Conservation (phyloP, 2,888 invertebrate genomes). For the Gandaritis pyraliata region DNA sequence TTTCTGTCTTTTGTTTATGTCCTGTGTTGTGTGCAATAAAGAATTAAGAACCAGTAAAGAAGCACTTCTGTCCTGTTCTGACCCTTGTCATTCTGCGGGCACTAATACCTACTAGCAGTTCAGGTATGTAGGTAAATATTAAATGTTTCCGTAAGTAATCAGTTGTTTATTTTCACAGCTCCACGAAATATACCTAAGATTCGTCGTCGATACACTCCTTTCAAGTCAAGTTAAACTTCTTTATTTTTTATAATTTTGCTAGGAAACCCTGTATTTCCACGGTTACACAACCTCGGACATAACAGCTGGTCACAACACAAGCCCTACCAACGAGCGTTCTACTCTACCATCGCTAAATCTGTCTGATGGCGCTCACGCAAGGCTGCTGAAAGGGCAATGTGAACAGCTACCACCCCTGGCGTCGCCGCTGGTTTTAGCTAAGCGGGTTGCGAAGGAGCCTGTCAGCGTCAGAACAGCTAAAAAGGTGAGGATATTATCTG, state of each 20-base stretch:
- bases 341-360: constrained; percentile 72
- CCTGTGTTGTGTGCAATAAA: too few species aligned
- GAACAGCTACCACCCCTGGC: constrained; percentile 77
- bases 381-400: constrained; percentile 68
- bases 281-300: constrained; percentile 75
- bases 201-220: background rate
- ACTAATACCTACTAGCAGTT: too few species aligned
- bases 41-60: too few species aligned
- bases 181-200: too few species aligned
- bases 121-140: too few species aligned
- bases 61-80: too few species aligned
- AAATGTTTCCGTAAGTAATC: too few species aligned
- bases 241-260: constrained; percentile 7
- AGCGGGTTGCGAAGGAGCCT: constrained; percentile 64
- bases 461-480: constrained; percentile 54
- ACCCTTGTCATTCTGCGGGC: too few species aligned
- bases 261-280: constrained; percentile 82
- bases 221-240: background rate
- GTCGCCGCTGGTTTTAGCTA: constrained; percentile 71
- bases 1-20: too few species aligned
- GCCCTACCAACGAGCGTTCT: constrained; percentile 70
- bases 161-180: too few species aligned
- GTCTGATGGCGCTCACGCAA: constrained; percentile 65
- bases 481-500: constrained; percentile 16
- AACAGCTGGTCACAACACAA: constrained; percentile 67